These are phyloP conservation scores for Thyatira batis DNA, from an alignment of 2,888 invertebrate genomes.

Conservation along the genomic window DNA sequence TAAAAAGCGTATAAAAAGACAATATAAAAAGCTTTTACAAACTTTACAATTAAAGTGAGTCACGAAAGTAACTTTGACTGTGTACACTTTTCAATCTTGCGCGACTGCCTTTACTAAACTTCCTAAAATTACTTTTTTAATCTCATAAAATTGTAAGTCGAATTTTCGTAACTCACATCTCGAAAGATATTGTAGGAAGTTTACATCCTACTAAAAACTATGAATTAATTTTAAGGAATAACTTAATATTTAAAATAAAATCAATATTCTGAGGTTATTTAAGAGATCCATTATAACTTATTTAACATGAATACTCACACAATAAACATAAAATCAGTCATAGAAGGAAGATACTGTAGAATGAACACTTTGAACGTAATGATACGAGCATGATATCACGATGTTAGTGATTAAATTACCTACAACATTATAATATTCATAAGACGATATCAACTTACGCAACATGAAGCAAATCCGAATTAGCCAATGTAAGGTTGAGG, in stretches of 20 bases:
- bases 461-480: slow-evolving; percentile 71
- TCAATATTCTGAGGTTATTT: too few species aligned
- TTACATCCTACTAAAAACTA: not conserved
- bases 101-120: not conserved
- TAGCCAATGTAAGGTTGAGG: slow-evolving; percentile 68
- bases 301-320: not conserved
- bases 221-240: not conserved
- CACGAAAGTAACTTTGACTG: slow-evolving; percentile 13
- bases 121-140: slow-evolving; percentile 8
- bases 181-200: not conserved
- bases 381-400: not conserved
- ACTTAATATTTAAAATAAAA: too few species aligned
- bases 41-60: slow-evolving; percentile 21
- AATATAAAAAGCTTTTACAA: slow-evolving; percentile 22
- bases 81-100: not conserved
- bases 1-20: too few species aligned
- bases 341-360: not conserved
- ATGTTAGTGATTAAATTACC: slow-evolving; percentile 29
- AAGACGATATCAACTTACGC: slow-evolving; percentile 60
- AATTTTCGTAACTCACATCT: not conserved
- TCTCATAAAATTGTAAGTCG: not conserved
- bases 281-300: too few species aligned
- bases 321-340: not conserved
- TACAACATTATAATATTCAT: slow-evolving; percentile 43
- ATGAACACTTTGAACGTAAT: not conserved